phyloP scores from a whole-genome alignment of 2,888 invertebrate genomes.

The Choreutis nemorana region DNA sequence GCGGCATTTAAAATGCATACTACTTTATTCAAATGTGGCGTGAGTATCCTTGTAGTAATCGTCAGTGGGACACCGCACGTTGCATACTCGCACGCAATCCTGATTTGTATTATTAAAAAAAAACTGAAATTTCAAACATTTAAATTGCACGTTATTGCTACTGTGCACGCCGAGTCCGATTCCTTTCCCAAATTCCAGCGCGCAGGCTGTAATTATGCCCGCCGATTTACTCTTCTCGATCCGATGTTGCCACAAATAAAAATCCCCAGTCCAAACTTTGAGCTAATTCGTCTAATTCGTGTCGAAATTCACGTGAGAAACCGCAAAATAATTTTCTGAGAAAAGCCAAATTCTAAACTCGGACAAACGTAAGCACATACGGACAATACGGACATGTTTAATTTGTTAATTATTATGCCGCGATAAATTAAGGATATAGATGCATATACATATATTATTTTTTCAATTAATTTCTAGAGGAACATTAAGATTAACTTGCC shows the following conservation, averaged over 20 bases:
- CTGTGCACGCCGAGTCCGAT: conserved; percentile 43
- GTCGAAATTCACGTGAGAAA: conserved; percentile 53
- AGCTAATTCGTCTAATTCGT: conserved; percentile 41
- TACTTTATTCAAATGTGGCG: too few relatives aligned
- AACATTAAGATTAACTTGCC: background rate
- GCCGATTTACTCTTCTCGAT: conserved; percentile 53
- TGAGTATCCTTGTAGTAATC: too few relatives aligned
- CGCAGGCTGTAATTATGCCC: conserved; percentile 51
- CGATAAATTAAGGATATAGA: too few relatives aligned
- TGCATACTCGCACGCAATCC: conserved; percentile 22
- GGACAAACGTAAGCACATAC: too few relatives aligned
- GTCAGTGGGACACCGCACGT: too few relatives aligned
- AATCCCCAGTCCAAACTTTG: conserved; percentile 24
- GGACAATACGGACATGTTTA: too few relatives aligned
- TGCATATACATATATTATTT: too few relatives aligned
- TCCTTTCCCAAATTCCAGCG: conserved; percentile 46
- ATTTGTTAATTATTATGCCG: too few relatives aligned
- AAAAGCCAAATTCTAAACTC: too few relatives aligned
- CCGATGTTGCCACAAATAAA: conserved; percentile 51
- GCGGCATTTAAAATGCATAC: too few relatives aligned
- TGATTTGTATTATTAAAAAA: conserved; percentile 18
- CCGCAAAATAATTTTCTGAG: too few relatives aligned
- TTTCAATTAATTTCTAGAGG: too few relatives aligned
- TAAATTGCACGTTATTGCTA: conserved; percentile 64
- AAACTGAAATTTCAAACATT: conserved; percentile 60